phyloP scores from a whole-genome alignment of 2,113 vertebrate species.

The Psettodes erumei region DNA sequence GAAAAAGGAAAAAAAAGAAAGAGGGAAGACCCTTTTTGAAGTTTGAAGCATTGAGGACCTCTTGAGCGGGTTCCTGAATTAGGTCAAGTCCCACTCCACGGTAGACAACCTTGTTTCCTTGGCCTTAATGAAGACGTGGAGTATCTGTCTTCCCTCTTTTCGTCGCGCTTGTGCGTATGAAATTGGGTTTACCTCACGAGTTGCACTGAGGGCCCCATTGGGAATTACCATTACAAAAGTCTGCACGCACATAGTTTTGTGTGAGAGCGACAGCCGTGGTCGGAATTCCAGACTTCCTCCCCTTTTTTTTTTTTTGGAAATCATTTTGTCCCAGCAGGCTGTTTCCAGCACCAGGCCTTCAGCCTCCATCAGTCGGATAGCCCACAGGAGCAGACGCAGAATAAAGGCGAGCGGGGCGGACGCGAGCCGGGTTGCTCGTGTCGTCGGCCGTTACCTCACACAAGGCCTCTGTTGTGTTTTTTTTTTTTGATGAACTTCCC shows the following conservation, averaged over 20 bases:
- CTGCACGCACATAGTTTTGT: constrained; percentile 28
- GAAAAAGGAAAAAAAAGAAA: too few relatives aligned
- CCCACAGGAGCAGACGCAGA: constrained; percentile 31
- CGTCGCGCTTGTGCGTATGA: constrained; percentile 17
- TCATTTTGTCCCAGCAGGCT: constrained; percentile 36
- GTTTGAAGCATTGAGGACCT: constrained; percentile 2
- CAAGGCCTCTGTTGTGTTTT: constrained; percentile 50
- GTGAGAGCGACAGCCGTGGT: constrained; percentile 29
- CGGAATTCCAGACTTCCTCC: constrained; percentile 60
- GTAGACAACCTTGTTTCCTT: constrained; percentile 3
- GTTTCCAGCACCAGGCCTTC: constrained; percentile 27
- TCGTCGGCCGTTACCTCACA: constrained; percentile 45
- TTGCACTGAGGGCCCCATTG: constrained; percentile 28
- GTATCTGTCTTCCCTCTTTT: constrained; percentile 25
- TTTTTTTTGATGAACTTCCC: constrained; percentile 59
- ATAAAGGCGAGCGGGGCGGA: constrained; percentile 16
- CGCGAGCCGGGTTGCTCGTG: constrained; percentile 21
- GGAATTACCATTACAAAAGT: constrained; percentile 75
- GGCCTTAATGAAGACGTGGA: constrained; percentile 26
- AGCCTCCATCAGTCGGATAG: constrained; percentile 19
- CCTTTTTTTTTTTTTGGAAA: constrained; percentile 51
- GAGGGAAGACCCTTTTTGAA: neutral
- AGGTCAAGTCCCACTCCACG: neutral
- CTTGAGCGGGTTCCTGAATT: neutral
- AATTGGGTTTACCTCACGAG: constrained; percentile 39